Percentiles rank a stretch among this genome's conserved stretches.
phyloP scores from a whole-genome alignment of 2,113 vertebrate species.

The Sus scrofa region DNA sequence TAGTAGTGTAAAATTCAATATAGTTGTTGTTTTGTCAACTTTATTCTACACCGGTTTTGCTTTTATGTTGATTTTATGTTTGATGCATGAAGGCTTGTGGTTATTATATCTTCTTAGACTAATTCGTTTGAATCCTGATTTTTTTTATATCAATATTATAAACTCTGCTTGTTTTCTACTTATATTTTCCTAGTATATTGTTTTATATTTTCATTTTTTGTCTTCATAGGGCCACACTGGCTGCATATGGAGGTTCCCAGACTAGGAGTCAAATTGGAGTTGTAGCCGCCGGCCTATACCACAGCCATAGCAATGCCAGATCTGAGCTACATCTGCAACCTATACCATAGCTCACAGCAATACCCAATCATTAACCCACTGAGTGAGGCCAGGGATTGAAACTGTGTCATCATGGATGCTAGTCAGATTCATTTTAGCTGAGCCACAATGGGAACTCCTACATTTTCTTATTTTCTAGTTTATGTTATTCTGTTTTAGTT shows the following conservation, averaged over 20 bases:
- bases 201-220: neutral
- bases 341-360: no score
- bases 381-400: no score
- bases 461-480: neutral
- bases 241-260: no score
- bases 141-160: constrained; percentile 19
- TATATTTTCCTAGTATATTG: neutral
- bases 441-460: neutral
- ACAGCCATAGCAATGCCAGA: no score
- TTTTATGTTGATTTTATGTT: neutral
- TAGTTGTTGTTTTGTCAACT: neutral
- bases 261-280: no score
- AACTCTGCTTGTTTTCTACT: neutral
- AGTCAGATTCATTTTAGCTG: no score
- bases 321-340: no score
- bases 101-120: neutral
- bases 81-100: neutral
- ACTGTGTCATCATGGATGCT: no score
- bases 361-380: no score
- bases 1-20: neutral
- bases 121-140: constrained; percentile 30
- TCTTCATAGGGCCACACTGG: no score
- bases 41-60: neutral
- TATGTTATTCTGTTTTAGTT: neutral
- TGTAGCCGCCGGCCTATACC: no score